Evolutionary conservation across 2,797 vertebrate species (phyloP).

Genomic region (Menidia menidia): DNA sequence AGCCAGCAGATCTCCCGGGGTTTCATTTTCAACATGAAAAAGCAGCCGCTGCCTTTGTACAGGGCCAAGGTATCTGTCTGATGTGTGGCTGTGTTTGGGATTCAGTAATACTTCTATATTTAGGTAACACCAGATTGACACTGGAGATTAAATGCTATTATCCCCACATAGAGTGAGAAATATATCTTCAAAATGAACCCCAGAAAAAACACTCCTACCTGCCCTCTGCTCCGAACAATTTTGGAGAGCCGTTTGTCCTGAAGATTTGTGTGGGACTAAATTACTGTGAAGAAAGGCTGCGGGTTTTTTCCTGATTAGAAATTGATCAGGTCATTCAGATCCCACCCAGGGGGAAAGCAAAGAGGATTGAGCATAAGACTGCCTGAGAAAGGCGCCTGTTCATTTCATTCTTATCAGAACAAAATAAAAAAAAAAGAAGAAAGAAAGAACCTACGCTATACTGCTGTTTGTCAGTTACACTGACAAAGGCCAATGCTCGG

Average conservation of each 20-base stretch:
- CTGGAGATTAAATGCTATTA: slow-evolving; percentile 35
- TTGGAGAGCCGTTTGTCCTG: slow-evolving; percentile 26
- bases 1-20: slow-evolving; percentile 47
- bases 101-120: slow-evolving; percentile 52
- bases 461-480: slow-evolving; percentile 54
- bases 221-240: slow-evolving; percentile 46
- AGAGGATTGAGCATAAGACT: slow-evolving; percentile 57
- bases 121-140: slow-evolving; percentile 42
- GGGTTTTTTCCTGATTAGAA: slow-evolving; percentile 69
- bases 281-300: slow-evolving; percentile 47
- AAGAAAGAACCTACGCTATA: neutral
- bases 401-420: slow-evolving; percentile 52
- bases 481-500: slow-evolving; percentile 42
- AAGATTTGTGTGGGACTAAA: slow-evolving; percentile 55
- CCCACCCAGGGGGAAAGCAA: slow-evolving; percentile 51
- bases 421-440: slow-evolving; percentile 38
- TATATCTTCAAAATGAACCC: slow-evolving; percentile 25
- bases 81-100: slow-evolving; percentile 37
- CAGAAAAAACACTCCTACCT: slow-evolving; percentile 19
- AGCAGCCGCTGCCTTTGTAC: slow-evolving; percentile 59
- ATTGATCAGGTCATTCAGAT: slow-evolving; percentile 75
- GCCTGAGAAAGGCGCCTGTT: slow-evolving; percentile 45
- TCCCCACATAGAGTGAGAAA: slow-evolving; percentile 23
- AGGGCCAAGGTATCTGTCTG: slow-evolving; percentile 30
- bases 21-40: slow-evolving; percentile 64